Conservation (phyloP, 2,888 invertebrate genomes). For the Mechanitis messenoides region DNA sequence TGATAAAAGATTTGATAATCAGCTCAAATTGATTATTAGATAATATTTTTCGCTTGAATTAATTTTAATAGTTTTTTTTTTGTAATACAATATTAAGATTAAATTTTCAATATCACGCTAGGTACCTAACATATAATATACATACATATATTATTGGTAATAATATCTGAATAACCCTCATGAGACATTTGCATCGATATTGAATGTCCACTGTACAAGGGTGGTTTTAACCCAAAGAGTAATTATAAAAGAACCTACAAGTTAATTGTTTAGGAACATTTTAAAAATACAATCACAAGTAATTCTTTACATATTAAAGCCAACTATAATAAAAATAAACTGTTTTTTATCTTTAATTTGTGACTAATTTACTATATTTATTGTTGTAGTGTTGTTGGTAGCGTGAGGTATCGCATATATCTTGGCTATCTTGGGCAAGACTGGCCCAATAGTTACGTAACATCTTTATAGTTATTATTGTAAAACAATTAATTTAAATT, state of each 20-base stretch:
- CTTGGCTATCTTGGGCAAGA: too few relatives aligned
- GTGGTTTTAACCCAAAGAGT: slow-evolving; percentile 64
- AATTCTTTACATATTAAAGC: too few relatives aligned
- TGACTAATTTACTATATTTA: too few relatives aligned
- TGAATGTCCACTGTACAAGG: slow-evolving; percentile 69
- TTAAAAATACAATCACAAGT: too few relatives aligned
- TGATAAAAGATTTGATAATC: slow-evolving; percentile 13
- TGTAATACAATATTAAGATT: slow-evolving; percentile 10
- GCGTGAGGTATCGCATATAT: too few relatives aligned
- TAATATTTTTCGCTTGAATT: slow-evolving; percentile 25
- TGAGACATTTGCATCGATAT: slow-evolving; percentile 72
- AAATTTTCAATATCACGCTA: not conserved
- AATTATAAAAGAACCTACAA: slow-evolving; percentile 19
- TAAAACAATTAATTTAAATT: too few relatives aligned
- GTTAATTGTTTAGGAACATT: not conserved
- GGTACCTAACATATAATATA: slow-evolving; percentile 15
- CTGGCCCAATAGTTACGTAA: too few relatives aligned
- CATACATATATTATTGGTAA: slow-evolving; percentile 31
- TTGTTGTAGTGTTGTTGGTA: too few relatives aligned
- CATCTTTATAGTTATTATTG: too few relatives aligned
- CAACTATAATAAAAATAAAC: too few relatives aligned
- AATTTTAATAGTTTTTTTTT: slow-evolving; percentile 23
- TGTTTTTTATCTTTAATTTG: too few relatives aligned
- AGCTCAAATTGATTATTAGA: slow-evolving; percentile 12
- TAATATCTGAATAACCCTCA: slow-evolving; percentile 34